phyloP scores from a whole-genome alignment of 2,113 vertebrate genomes.

The Malurus cyaneus region DNA sequence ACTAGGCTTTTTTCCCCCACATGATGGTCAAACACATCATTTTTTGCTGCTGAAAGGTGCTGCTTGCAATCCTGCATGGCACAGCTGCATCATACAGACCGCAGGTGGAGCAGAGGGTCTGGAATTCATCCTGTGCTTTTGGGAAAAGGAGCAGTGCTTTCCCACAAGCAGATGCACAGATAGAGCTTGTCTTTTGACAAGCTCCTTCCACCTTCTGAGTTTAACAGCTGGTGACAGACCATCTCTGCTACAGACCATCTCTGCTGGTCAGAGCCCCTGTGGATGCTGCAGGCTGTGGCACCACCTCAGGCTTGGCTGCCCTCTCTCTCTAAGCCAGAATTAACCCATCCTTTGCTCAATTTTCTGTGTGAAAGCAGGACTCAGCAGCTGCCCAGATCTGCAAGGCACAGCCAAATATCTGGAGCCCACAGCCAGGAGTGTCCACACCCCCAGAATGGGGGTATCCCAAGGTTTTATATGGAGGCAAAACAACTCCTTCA shows the following conservation, averaged over 20 bases:
- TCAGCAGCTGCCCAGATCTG: not conserved
- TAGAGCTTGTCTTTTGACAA: not conserved
- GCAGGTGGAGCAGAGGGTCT: not conserved
- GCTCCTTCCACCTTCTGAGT: not conserved
- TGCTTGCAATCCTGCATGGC: not conserved
- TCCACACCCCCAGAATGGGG: rapidly evolving
- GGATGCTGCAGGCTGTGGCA: not conserved
- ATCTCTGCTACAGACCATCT: not conserved
- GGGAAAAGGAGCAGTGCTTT: not conserved
- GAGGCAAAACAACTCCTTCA: not conserved
- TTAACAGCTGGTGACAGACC: not conserved
- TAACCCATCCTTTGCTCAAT: not conserved
- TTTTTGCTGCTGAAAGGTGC: not conserved
- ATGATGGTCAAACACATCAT: not conserved
- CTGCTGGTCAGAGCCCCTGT: not conserved
- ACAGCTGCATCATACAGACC: no score
- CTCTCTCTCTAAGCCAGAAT: not conserved
- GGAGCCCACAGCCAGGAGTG: not conserved
- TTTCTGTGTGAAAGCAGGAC: not conserved
- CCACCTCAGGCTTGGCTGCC: not conserved
- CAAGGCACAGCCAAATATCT: not conserved
- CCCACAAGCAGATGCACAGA: not conserved
- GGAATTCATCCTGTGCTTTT: not conserved
- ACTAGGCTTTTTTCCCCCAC: rapidly evolving
- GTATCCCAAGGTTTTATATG: not conserved